Evolutionary conservation across 2,888 invertebrate species (phyloP).

Genomic region (Conops quadrifasciatus): DNA sequence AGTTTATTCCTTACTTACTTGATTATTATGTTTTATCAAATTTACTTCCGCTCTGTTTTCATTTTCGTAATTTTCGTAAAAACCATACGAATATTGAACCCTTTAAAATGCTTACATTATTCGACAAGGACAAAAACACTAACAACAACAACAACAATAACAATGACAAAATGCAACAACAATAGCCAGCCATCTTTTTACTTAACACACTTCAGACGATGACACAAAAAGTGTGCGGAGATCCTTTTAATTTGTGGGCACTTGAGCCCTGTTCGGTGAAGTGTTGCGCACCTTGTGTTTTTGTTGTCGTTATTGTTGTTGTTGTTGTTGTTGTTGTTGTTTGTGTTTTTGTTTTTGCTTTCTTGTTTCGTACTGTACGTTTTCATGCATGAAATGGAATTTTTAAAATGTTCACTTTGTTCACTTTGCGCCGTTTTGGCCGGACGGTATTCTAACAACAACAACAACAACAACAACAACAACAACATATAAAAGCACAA

Average conservation of each 20-base stretch:
- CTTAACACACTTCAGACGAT: slow-evolving; percentile 18
- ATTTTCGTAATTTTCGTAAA: background rate
- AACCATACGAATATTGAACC: background rate
- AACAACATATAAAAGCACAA: background rate
- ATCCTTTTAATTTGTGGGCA: slow-evolving; percentile 25
- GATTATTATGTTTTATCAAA: background rate
- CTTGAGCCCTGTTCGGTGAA: background rate
- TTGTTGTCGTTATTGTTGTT: background rate
- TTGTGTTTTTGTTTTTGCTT: background rate
- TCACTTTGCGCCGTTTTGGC: slow-evolving; percentile 18
- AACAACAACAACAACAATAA: background rate
- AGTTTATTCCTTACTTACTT: no score
- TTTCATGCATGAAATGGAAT: slow-evolving; percentile 1
- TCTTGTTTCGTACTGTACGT: slow-evolving; percentile 6
- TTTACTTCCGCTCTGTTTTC: background rate
- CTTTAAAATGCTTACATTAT: background rate
- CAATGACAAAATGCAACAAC: no score
- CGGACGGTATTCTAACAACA: background rate
- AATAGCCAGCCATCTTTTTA: no score
- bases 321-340: background rate
- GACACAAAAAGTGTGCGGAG: slow-evolving; percentile 15
- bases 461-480: slow-evolving; percentile 17
- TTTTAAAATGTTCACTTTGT: background rate
- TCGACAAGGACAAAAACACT: background rate
- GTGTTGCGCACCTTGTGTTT: background rate